These are phyloP conservation scores for Cremastinae sp. DNA, from an alignment of 2,888 invertebrate genomes.

Conservation along the genomic window DNA sequence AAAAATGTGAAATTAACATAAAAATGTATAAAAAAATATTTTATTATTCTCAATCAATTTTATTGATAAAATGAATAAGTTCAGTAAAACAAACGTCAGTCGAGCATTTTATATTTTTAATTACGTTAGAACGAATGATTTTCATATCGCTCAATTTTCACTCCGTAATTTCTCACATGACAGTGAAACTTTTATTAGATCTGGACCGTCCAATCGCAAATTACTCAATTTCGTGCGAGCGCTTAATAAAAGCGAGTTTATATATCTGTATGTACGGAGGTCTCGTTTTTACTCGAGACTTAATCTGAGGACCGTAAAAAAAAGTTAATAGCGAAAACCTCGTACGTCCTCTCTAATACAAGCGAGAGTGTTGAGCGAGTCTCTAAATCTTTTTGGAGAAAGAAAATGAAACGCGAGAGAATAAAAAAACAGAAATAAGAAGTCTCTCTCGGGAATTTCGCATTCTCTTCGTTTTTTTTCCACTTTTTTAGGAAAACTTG, in stretches of 20 bases:
- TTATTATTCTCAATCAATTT: too few species aligned
- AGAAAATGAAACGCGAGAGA: too few species aligned
- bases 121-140: too few species aligned
- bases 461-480: background rate
- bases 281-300: constrained; percentile 34
- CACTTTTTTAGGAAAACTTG: constrained; percentile 7
- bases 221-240: constrained; percentile 59
- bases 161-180: constrained; percentile 3
- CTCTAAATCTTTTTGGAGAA: constrained; percentile 3
- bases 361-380: background rate
- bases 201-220: constrained; percentile 30
- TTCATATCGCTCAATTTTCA: background rate
- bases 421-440: constrained; percentile 1
- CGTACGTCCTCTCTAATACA: constrained; percentile 1
- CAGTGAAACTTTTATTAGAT: constrained; percentile 18
- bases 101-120: too few species aligned
- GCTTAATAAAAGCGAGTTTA: constrained; percentile 51
- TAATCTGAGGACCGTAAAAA: constrained; percentile 56
- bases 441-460: constrained; percentile 21
- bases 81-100: too few species aligned
- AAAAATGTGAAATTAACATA: background rate
- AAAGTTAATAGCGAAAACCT: constrained; percentile 50
- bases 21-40: constrained; percentile 40
- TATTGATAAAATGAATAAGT: too few species aligned
- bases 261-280: constrained; percentile 1